These are phyloP conservation scores for Lysandra bellargus DNA, from an alignment of 2,888 invertebrate species.

Conservation along the genomic window DNA sequence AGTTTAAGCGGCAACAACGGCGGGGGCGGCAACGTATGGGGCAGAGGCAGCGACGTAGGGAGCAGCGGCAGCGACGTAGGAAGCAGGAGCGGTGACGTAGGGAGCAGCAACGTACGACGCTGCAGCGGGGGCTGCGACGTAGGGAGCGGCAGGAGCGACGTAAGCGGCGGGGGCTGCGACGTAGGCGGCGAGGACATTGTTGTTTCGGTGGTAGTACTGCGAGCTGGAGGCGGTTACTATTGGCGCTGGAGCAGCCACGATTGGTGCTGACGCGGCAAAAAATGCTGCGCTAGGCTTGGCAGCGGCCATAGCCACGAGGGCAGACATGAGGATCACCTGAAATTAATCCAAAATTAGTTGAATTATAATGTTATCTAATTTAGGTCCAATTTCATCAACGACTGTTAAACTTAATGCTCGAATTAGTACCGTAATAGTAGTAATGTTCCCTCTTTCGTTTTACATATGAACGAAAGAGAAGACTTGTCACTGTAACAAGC, in stretches of 20 bases:
- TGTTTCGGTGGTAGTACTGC: slow-evolving; percentile 84
- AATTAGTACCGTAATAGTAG: no score
- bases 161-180: slow-evolving; percentile 67
- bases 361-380: not conserved
- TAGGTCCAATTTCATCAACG: no score
- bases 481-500: no score
- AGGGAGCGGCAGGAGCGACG: slow-evolving; percentile 53
- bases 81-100: slow-evolving; percentile 46
- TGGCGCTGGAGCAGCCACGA: slow-evolving; percentile 50
- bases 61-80: slow-evolving; percentile 42
- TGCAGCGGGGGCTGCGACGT: slow-evolving; percentile 47
- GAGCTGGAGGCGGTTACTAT: slow-evolving; percentile 84
- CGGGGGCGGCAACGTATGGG: slow-evolving; percentile 41
- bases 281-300: slow-evolving; percentile 62
- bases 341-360: not conserved
- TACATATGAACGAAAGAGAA: no score
- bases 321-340: slow-evolving; percentile 47
- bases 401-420: no score
- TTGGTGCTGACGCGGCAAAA: slow-evolving; percentile 55
- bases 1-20: slow-evolving; percentile 43
- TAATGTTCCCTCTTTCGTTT: no score
- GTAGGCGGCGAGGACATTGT: slow-evolving; percentile 76
- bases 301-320: slow-evolving; percentile 60
- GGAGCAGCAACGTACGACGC: slow-evolving; percentile 45
- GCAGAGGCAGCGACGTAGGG: slow-evolving; percentile 50